These are phyloP conservation scores for Falco columbarius DNA, from an alignment of 2,797 vertebrate genomes.

Conservation along the genomic window DNA sequence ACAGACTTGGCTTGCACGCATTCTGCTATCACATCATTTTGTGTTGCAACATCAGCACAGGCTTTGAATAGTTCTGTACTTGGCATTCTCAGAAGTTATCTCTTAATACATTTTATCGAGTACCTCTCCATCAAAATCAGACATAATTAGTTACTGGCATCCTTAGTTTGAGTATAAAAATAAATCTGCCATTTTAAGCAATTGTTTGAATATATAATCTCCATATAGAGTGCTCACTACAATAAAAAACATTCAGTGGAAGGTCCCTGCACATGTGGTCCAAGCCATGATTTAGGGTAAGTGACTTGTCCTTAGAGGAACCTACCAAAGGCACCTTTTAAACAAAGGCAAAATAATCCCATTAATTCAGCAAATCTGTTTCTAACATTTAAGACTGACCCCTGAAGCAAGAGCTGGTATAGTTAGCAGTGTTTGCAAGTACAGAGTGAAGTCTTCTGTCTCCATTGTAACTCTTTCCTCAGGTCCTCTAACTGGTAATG, in stretches of 20 bases:
- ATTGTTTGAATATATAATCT: constrained; percentile 2
- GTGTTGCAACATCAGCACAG: constrained; percentile 52
- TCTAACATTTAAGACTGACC: not conserved
- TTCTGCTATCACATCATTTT: constrained; percentile 18
- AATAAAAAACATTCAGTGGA: not conserved
- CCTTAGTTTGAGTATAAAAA: constrained; percentile 24
- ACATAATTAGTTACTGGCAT: constrained; percentile 29
- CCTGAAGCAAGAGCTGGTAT: not conserved
- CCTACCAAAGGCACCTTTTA: not conserved
- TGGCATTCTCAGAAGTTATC: constrained; percentile 47
- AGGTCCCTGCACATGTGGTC: not conserved
- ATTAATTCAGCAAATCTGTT: not conserved
- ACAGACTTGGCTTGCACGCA: not conserved
- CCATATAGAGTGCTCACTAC: not conserved
- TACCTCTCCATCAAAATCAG: constrained; percentile 56
- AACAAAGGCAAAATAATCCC: not conserved
- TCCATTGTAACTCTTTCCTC: not conserved
- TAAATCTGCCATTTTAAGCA: constrained; percentile 43
- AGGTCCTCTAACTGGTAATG: not conserved
- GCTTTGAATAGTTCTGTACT: constrained; percentile 39
- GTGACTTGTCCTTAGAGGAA: not conserved
- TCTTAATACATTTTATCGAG: constrained; percentile 44
- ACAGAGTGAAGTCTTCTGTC: not conserved
- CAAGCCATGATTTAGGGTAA: not conserved
- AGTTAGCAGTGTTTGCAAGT: not conserved